phyloP scores from a whole-genome alignment of 2,797 vertebrate genomes.

The Pagetopsis macropterus region DNA sequence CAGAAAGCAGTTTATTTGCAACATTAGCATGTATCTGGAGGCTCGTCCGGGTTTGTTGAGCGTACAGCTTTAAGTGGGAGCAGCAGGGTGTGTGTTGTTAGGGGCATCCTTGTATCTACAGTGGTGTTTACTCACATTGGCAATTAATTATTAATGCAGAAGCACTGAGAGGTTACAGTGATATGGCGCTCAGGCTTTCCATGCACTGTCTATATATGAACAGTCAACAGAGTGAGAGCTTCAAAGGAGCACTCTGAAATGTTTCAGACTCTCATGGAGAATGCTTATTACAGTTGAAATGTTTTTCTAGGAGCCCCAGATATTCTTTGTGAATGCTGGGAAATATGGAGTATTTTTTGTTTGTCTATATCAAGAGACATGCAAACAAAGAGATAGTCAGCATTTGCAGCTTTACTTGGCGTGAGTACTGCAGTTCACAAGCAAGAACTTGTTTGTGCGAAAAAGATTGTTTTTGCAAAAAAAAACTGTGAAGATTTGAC shows the following conservation, averaged over 20 bases:
- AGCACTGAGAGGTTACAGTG: slow-evolving; percentile 81
- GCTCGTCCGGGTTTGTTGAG: slow-evolving; percentile 54
- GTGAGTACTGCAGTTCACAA: slow-evolving; percentile 69
- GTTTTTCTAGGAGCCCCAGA: slow-evolving; percentile 80
- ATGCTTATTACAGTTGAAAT: slow-evolving; percentile 84
- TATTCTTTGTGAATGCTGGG: slow-evolving; percentile 80
- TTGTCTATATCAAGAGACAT: slow-evolving; percentile 80
- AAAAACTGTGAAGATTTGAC: slow-evolving; percentile 56
- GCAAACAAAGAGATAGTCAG: slow-evolving; percentile 81
- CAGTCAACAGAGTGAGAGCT: slow-evolving; percentile 79
- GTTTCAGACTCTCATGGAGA: slow-evolving; percentile 77
- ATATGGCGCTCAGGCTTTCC: slow-evolving; percentile 77
- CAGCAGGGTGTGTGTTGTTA: slow-evolving; percentile 72
- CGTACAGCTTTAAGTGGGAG: slow-evolving; percentile 71
- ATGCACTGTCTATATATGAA: slow-evolving; percentile 79
- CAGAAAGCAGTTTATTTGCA: slow-evolving; percentile 19
- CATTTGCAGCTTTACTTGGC: slow-evolving; percentile 73
- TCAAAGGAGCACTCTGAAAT: slow-evolving; percentile 81
- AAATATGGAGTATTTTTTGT: slow-evolving; percentile 78
- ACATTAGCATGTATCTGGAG: slow-evolving; percentile 56
- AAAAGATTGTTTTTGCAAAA: slow-evolving; percentile 45
- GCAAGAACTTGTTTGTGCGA: slow-evolving; percentile 65
- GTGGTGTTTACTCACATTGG: slow-evolving; percentile 83
- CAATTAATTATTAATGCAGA: slow-evolving; percentile 84
- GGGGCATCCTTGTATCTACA: slow-evolving; percentile 80